phyloP scores from a whole-genome alignment of 2,113 vertebrate species.

The Tylochromis polylepis region DNA sequence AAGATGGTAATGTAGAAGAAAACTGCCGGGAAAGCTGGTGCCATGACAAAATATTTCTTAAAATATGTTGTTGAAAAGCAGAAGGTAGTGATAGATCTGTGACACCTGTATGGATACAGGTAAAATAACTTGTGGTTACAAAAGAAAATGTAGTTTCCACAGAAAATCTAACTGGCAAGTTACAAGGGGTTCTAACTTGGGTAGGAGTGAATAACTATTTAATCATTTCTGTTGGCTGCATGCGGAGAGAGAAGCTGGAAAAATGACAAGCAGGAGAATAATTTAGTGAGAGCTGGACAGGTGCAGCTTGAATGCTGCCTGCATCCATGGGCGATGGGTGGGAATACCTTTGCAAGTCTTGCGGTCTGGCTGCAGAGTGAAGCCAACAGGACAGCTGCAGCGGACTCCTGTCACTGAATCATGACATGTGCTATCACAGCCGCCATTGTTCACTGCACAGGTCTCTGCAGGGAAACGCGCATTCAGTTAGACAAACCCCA shows the following conservation, averaged over 20 bases:
- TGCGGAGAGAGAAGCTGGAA: neutral
- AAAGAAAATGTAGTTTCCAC: neutral
- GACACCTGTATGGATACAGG: neutral
- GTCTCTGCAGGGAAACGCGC: constrained; percentile 79
- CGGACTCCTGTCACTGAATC: constrained; percentile 90
- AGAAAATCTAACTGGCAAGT: neutral
- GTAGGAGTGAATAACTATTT: neutral
- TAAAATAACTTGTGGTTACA: neutral
- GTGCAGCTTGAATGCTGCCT: neutral
- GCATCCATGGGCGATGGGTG: neutral
- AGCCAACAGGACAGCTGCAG: constrained; percentile 97
- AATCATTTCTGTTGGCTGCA: neutral
- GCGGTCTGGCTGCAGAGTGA: constrained; percentile 92
- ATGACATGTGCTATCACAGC: constrained; percentile 96
- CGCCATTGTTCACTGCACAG: constrained; percentile 95
- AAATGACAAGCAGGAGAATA: neutral
- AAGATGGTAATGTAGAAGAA: constrained; percentile 3
- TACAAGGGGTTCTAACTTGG: neutral
- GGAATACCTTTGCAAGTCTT: constrained; percentile 94
- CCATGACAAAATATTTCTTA: constrained; percentile 2
- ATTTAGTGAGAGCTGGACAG: neutral
- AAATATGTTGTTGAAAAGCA: constrained; percentile 9
- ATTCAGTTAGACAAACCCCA: constrained; percentile 32
- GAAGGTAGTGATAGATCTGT: neutral
- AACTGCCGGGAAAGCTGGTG: neutral